Base-by-base conservation (phyloP, 2,888 invertebrate species). In the Isoperla grammatica region DNA sequence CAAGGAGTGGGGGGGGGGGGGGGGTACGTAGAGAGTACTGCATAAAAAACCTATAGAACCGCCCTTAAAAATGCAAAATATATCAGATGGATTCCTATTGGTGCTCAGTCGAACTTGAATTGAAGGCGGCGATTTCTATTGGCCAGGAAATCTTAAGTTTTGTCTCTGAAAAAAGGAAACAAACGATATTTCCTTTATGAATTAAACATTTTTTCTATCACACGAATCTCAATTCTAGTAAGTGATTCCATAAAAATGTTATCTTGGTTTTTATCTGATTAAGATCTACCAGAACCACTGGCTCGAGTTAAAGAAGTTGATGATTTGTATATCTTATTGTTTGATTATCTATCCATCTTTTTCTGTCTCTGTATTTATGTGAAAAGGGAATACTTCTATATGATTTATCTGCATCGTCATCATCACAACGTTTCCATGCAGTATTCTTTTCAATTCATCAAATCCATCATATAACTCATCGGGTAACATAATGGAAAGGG, bases 21-120 rank as follows among this genome's bases (percentile, higher is more conserved):
- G 53, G 39, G 53, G 53, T 12, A 53, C 39, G 19, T 53, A 39
- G 53, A 23, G 15, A 53, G 53, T 53, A 53, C 53, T 53, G 19
- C 15, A 53, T 37, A 39, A 39, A 53, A 39, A 53, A 1, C 29
- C 17, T 6, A 37, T 19, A 17, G 53, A 37, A 53, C 15, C 53
- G 53, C 53, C 53, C 39, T 53, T 37, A 53, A 53, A 45, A 53
- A 53, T 39, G 13, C 37, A 53, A 53, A 53, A 49, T 19, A 37
- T 20, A 45, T 17, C 39, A 53, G 37, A 19, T 37, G 53, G 12
- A 19, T 39, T 53, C 19, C 53, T 39, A 53, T 53, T 53, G 53
- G 53, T 39, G 39, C 17, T 19, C 11, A 8, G 4, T 37, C 37
- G 35, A 13, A 15, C 45, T 45, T 6, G 19, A 17, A 11, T 17